Evolutionary conservation across 1,140 invertebrate genomes (phyloP).

Genomic region (Monochamus saltuarius): DNA sequence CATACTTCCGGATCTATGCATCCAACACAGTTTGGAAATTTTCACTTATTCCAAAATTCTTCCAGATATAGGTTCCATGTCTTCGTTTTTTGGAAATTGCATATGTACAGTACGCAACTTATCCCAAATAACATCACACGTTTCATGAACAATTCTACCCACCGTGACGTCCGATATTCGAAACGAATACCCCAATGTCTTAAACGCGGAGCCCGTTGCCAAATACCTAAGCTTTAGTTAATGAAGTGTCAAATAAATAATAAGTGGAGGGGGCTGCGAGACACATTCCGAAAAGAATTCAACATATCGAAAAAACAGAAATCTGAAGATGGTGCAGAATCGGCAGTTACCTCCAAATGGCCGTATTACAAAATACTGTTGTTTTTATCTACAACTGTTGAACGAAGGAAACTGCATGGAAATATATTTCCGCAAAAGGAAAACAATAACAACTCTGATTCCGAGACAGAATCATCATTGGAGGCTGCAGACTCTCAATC

Average conservation of each 20-base stretch:
- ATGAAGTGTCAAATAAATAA: neutral
- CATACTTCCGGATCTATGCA: constrained; percentile 42
- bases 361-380: neutral
- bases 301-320: neutral
- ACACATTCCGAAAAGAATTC: neutral
- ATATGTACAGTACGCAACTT: neutral
- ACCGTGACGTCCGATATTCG: neutral
- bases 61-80: too few species aligned
- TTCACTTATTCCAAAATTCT: too few species aligned
- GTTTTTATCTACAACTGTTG: neutral
- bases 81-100: too few species aligned
- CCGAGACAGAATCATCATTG: neutral
- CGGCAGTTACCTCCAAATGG: neutral
- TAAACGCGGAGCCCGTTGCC: neutral
- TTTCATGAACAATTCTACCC: neutral
- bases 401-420: neutral
- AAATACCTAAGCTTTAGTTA: neutral
- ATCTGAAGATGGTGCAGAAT: neutral
- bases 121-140: constrained; percentile 1
- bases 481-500: neutral
- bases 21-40: too few species aligned
- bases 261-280: neutral
- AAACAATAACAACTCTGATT: neutral
- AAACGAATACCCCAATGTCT: constrained; percentile 7
- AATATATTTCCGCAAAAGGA: neutral